Evolutionary conservation across 2,113 vertebrate genomes (phyloP), one percentile per base, ranked within the genome.

Genomic region (Pygoscelis adeliae): DNA sequence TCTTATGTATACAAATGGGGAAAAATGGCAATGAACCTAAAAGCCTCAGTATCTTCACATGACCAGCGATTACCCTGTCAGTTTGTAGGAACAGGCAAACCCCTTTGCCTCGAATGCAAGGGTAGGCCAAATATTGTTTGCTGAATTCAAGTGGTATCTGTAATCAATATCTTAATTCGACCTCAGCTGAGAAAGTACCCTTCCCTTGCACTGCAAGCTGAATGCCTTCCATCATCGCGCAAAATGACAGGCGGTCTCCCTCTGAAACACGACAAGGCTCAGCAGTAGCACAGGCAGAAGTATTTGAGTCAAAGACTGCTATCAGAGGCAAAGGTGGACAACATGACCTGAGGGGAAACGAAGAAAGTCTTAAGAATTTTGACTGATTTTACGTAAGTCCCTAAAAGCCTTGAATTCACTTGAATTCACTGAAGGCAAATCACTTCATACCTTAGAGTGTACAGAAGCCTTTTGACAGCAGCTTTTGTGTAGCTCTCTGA

Each of bases 171-270:
- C 59, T 65, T 76, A 65, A 46, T 7, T 42, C 17, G 0, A 16
- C 10, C 16, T 52, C 63, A 63, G 82, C 71, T 83, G 46, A 73
- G 55, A n/a, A 70, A 72, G 32, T 22, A 36, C 44, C 27, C 14
- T 81, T 58, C 22, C 49, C 42, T 78, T 27, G 78, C 40, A 29
- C 61, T 22, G 40, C 1, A 4, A 65, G 59, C 65, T 58, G 63
- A 65, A 13, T 8, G 4, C 26, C 44, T 81, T 74, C 61, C 30
- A 22, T 52, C 4, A 0, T 66, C 0, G 0, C 1, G 1, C 52
- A 26, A 50, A 74, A 66, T 0, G 1, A 82, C 21, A 65, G 44
- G 47, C 2, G 6, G 15, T n/a, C 36, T 79, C 42, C 36, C 53
- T 85, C 74, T 55, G 66, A 58, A 93, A 65, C 40, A 59, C 0